Conservation (phyloP, 1,140 invertebrate species). For the Drosophila ohnishii region DNA sequence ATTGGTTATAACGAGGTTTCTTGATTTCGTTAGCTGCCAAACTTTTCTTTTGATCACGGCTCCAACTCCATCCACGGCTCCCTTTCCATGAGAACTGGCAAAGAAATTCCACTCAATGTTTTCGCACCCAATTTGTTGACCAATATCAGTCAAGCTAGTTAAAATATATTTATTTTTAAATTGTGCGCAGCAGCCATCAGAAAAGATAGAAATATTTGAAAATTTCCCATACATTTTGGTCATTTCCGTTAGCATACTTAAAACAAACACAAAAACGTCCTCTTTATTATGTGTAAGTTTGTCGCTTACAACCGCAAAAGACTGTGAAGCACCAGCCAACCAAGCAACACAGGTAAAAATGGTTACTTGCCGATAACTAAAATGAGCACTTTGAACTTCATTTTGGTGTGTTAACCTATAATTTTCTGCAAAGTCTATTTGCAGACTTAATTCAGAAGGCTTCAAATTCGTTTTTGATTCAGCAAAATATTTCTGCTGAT, state of each 20-base stretch:
- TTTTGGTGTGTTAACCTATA: constrained; percentile 25
- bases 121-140: not conserved
- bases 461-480: constrained; percentile 1
- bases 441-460: constrained; percentile 4
- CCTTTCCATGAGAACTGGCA: constrained; percentile 7
- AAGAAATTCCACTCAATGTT: constrained; percentile 6
- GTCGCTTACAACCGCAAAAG: constrained; percentile 17
- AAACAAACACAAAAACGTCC: constrained; percentile 2
- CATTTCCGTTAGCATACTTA: not conserved
- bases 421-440: constrained; percentile 28
- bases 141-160: not conserved
- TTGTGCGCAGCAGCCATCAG: constrained; percentile 10
- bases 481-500: not conserved
- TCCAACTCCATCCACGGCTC: not conserved
- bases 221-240: not conserved
- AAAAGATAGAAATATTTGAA: constrained; percentile 7
- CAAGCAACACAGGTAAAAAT: constrained; percentile 31
- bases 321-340: constrained; percentile 10
- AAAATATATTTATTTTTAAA: constrained; percentile 21
- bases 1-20: too few species aligned
- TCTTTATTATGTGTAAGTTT: constrained; percentile 9
- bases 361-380: constrained; percentile 25
- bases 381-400: constrained; percentile 26
- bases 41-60: constrained; percentile 4
- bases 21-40: too few species aligned